These are phyloP conservation scores for Campylorhamphus procurvoides DNA, from an alignment of 2,113 vertebrate genomes.

Conservation along the genomic window DNA sequence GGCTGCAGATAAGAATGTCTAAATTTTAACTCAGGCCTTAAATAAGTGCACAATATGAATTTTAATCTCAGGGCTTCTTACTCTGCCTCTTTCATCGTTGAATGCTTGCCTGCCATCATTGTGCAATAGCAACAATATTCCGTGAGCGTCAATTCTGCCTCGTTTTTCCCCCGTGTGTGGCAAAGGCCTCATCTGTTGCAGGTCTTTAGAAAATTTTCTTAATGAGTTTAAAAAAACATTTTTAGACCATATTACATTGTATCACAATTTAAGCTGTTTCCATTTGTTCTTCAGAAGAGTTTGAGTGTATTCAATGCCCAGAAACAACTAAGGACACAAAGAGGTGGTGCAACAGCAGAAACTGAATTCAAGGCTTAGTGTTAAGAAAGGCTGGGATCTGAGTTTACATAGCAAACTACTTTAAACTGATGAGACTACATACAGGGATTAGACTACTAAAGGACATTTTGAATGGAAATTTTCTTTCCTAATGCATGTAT, in stretches of 20 bases:
- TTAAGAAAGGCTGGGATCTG: neutral
- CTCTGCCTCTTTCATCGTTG: neutral
- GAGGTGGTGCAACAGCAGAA: neutral
- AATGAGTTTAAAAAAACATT: neutral
- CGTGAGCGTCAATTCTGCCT: accelerated
- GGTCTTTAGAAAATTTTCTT: neutral
- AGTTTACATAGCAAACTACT: neutral
- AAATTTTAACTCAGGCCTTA: neutral
- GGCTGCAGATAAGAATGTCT: neutral
- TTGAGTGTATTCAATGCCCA: neutral
- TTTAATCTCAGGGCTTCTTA: neutral
- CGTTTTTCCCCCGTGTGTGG: neutral
- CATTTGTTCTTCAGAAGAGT: neutral
- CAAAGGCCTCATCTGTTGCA: neutral
- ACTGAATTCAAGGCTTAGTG: neutral
- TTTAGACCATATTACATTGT: neutral
- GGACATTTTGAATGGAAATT: neutral
- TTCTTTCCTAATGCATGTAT: neutral
- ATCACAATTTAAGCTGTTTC: neutral
- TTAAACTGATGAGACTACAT: neutral
- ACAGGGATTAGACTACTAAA: neutral
- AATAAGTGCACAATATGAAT: accelerated
- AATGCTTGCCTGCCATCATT: neutral
- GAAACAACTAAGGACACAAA: neutral
- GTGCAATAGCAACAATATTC: neutral